Base-by-base conservation (phyloP, 2,888 invertebrate genomes). In the Latrodectus elegans region DNA sequence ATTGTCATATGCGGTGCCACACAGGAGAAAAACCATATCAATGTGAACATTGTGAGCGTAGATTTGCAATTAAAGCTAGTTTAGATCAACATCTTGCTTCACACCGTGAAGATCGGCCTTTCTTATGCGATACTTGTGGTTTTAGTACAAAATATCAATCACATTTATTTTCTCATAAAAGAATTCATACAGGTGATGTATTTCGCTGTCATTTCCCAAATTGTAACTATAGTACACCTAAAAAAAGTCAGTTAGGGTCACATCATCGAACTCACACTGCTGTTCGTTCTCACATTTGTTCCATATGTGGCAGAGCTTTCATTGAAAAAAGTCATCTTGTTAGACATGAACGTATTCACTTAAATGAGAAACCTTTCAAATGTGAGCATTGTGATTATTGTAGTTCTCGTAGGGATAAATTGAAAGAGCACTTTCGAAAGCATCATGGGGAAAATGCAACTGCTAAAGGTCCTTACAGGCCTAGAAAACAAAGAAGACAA, bases 301-400 rank as follows among this genome's bases (percentile, higher is more conserved):
- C 92, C 38, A 92, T 93, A 17, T 95, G 95, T 91, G 94, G 94
- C 0, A 93, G 94, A 73, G 94, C 94, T 15, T 95, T 95, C 91
- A 94, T 95, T 91, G 95, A 95, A 91, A 95, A 94, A 90, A 94
- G 94, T 60, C 95, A 95, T 92, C 92, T 95, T 84, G 93, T 94
- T 14, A 92, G 95, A 1, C 95, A 95, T 91, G 94, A 95, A 91
- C 92, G 94, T 68, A 94, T 95, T 78, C 95, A 95, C 92, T 92
- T 94, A 70, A 93, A 94, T 89, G 94, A 94, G 88, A 94, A 94
- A 90, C 94, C 95, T 0, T 94, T 94, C 92, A 94, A 94, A 81
- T 90, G 90, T 78, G 89, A 89, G 26, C 93, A 94, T 89, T 95
- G 95, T 91, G 94, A 94, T 89, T 95, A 95, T 91, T 94, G 94